Conservation (phyloP, 2,113 vertebrate genomes). For the Lathamus discolor region DNA sequence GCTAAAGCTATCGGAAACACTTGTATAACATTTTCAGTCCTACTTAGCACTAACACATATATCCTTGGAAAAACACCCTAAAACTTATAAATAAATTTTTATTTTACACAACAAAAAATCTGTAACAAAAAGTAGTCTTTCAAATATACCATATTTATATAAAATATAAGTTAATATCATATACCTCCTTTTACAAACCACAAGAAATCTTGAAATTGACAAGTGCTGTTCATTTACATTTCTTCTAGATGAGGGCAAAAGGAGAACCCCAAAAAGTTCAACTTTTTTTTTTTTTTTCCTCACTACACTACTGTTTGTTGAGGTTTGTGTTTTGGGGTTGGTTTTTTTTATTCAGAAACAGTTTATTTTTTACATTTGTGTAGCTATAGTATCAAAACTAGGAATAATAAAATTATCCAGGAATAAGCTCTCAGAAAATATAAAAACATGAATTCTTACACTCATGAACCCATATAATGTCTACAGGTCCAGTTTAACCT, state of each 20-base stretch:
- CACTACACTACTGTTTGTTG: neutral
- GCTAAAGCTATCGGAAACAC: constrained; percentile 32
- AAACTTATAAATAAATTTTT: neutral
- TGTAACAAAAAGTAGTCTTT: neutral
- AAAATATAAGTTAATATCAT: neutral
- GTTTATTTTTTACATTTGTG: neutral
- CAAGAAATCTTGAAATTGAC: neutral
- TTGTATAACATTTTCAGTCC: neutral
- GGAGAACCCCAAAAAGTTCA: neutral
- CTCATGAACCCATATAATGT: neutral
- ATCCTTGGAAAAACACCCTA: neutral
- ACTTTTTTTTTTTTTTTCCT: neutral
- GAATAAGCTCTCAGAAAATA: neutral
- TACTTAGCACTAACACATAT: neutral
- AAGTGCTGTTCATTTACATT: neutral
- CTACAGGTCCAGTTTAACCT: neutral
- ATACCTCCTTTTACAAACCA: neutral
- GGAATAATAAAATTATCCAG: neutral
- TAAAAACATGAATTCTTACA: neutral
- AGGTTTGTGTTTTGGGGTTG: neutral
- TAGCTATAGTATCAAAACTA: neutral
- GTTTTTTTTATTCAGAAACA: neutral
- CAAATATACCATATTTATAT: neutral
- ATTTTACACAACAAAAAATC: neutral
- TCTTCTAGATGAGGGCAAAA: neutral